Base-by-base conservation (phyloP, 2,797 vertebrate species). In the Urophycis tenuis region DNA sequence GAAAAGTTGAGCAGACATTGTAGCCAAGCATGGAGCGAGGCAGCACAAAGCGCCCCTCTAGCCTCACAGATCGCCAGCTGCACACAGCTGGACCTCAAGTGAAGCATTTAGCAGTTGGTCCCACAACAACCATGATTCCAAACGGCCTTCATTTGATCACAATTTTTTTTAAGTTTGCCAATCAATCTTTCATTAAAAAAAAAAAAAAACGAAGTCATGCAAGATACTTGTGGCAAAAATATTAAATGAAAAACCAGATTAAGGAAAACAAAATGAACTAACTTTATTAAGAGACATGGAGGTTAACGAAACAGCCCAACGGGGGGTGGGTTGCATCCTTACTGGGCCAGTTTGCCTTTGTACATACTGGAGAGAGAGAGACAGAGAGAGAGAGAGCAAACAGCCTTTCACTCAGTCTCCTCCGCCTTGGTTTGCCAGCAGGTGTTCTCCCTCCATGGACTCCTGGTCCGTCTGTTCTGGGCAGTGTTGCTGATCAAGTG, bases 221-320 rank as follows among this genome's bases (percentile, higher is more conserved):
- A 83, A 78, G 36, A 86, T 67, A 71, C 67, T 76, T 84, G 49
- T 53, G 22, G 53, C 22, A 60, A 60, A 67, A 29, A 25, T 29
- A 64, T 25, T 25, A 33, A 72, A n/a, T 22, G 10, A 72, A 36
- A 10, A 36, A 35, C 32, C 19, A 72, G 32, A 72, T 85, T 74
- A 80, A 29, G 39, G 77, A 81, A 87, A 84, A 79, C 69, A 33
- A 71, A 82, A 82, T 83, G 86, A 82, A 84, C 78, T 80, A 77
- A 4, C 33, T 90, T 92, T 90, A 90, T 91, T 89, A 79, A 81
- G 74, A 74, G 83, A 88, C 83, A 74, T 86, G 78, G 83, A 76
- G 74, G 76, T 79, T 8, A 67, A 73, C 76, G 71, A 11, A 8
- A n/a, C n/a, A 67, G 25, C 22, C 17, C n/a, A n/a, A n/a, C n/a